A percentile compares a stretch with the other conserved stretches of the same genome.
These are phyloP conservation scores for Enhydra lutris DNA, from an alignment of 2,113 vertebrate species.

Conservation along the genomic window DNA sequence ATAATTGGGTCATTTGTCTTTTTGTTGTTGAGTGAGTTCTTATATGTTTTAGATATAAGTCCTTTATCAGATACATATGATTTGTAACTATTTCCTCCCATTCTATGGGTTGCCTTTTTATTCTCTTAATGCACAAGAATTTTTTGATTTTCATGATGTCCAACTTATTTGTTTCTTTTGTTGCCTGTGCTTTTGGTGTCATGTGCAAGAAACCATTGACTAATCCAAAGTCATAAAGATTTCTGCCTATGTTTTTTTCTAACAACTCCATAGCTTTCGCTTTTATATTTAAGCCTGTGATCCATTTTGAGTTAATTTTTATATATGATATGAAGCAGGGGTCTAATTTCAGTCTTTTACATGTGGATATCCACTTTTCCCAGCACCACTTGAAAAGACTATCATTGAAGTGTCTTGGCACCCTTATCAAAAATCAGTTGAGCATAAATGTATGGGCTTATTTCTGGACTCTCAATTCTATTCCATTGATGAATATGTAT, in stretches of 20 bases:
- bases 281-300: not conserved
- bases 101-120: not conserved
- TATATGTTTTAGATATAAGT: not conserved
- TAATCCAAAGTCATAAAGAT: not conserved
- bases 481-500: constrained; percentile 60
- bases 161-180: not conserved
- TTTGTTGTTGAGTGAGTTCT: not conserved
- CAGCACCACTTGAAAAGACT: constrained; percentile 4
- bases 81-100: not conserved
- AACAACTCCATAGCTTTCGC: not conserved
- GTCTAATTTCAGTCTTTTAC: not conserved
- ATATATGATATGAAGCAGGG: not conserved
- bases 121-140: not conserved
- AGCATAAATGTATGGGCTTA: constrained; percentile 22
- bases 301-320: constrained; percentile 20
- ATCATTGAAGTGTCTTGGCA: constrained; percentile 15
- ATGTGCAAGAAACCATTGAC: not conserved
- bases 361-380: not conserved
- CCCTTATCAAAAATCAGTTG: constrained; percentile 42
- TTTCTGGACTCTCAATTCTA: constrained; percentile 47
- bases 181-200: not conserved
- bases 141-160: not conserved
- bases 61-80: not conserved
- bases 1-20: not conserved
- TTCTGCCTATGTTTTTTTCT: not conserved